These are phyloP conservation scores for Solenodon paradoxus DNA, from an alignment of 2,113 vertebrate genomes.

Conservation along the genomic window DNA sequence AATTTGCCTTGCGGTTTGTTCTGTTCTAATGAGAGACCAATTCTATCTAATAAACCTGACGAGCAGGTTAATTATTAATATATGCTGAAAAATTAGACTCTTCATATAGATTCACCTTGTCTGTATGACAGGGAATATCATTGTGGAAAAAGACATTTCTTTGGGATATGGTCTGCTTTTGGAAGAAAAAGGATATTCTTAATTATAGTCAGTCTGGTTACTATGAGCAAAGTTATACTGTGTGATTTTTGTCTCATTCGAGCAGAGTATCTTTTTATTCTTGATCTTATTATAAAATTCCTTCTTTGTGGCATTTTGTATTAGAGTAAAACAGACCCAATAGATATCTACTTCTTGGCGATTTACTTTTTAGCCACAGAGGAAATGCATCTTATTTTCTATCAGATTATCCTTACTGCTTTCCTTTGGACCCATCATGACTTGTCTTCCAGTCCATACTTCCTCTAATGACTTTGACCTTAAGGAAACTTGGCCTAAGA, in stretches of 20 bases:
- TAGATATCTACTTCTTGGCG: not conserved
- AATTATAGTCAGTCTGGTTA: not conserved
- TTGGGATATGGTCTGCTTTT: not conserved
- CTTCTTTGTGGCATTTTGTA: not conserved
- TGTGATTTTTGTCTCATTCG: not conserved
- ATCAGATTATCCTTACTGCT: not conserved
- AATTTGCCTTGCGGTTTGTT: not conserved
- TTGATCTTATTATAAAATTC: conserved; percentile 7
- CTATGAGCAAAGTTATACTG: not conserved
- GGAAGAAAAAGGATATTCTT: not conserved
- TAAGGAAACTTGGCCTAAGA: not conserved
- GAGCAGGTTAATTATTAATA: conserved; percentile 62
- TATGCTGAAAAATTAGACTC: conserved; percentile 28
- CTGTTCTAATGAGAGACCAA: conserved; percentile 44
- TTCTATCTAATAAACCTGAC: conserved; percentile 31
- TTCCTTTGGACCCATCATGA: not conserved
- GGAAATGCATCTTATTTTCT: conserved; percentile 12
- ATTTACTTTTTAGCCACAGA: not conserved
- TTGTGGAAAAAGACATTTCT: not conserved
- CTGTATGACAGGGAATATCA: not conserved
- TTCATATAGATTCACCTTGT: not conserved
- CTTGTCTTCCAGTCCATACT: not conserved
- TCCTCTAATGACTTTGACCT: not conserved
- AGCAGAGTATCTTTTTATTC: not conserved
- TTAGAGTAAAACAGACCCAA: not conserved